Evolutionary conservation across 2,888 invertebrate species (phyloP).

Genomic region (Andrena bicolor): DNA sequence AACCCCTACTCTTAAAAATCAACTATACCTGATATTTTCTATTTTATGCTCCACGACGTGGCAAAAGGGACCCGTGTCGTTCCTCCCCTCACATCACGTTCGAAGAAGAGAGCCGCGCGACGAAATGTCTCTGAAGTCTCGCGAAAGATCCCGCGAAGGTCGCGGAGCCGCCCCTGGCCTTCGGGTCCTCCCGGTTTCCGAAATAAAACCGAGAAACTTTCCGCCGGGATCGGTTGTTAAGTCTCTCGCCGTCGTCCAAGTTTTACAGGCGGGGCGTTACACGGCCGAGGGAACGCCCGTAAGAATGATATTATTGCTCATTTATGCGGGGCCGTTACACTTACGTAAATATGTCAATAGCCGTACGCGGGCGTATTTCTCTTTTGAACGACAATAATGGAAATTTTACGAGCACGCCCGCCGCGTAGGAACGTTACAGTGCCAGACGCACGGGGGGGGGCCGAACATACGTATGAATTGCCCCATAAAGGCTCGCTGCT

Average conservation of each 20-base stretch:
- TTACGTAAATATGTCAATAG: constrained; percentile 59
- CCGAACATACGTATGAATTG: constrained; percentile 55
- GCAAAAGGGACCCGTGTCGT: not conserved
- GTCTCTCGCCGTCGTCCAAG: constrained; percentile 11
- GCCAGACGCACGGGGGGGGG: constrained; percentile 29
- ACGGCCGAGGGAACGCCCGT: not conserved
- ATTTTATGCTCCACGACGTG: not conserved
- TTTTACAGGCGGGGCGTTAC: constrained; percentile 18
- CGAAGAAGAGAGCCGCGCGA: constrained; percentile 20
- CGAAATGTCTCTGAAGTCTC: constrained; percentile 8
- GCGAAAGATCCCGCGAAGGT: not conserved
- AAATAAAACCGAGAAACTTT: constrained; percentile 3
- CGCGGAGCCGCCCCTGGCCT: not conserved
- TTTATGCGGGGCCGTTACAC: constrained; percentile 56
- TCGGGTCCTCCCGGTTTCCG: not conserved
- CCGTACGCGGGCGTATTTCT: constrained; percentile 37
- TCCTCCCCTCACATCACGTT: not conserved
- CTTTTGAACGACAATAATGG: constrained; percentile 59
- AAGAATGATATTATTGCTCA: constrained; percentile 52
- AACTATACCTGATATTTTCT: not conserved
- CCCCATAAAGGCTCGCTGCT: constrained; percentile 51
- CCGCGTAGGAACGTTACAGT: constrained; percentile 23
- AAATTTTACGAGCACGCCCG: constrained; percentile 54
- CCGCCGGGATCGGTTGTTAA: constrained; percentile 26
- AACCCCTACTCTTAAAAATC: too few relatives aligned